These are phyloP conservation scores for Anguilla marmorata DNA, from an alignment of 2,797 vertebrate genomes.

Conservation along the genomic window DNA sequence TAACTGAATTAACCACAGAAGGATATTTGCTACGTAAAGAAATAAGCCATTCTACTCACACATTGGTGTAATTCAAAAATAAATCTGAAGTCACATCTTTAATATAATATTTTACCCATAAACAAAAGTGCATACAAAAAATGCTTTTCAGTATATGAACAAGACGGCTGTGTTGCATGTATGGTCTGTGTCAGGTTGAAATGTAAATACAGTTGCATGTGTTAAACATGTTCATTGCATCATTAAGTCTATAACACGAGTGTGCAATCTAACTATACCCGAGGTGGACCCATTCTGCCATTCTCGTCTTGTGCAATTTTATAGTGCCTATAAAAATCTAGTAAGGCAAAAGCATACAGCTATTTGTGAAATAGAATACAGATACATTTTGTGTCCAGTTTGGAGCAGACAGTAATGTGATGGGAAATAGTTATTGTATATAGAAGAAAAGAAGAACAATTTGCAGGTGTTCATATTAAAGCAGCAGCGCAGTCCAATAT, in stretches of 20 bases:
- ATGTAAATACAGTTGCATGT: constrained; percentile 58
- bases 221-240: constrained; percentile 63
- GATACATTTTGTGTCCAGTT: constrained; percentile 4
- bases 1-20: background rate
- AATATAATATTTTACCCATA: background rate
- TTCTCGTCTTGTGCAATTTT: background rate
- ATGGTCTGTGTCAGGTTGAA: background rate
- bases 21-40: background rate
- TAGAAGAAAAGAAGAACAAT: background rate
- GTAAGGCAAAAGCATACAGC: background rate
- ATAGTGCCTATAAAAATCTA: background rate
- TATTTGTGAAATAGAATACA: background rate
- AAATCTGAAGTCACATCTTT: background rate
- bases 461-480: background rate
- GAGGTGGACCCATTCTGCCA: background rate
- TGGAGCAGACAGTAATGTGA: background rate
- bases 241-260: background rate
- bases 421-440: background rate
- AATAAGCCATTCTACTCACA: background rate
- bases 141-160: background rate
- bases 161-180: background rate
- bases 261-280: background rate
- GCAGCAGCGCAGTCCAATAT: background rate
- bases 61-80: background rate
- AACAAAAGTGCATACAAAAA: background rate